Evolutionary conservation across 2,888 invertebrate species (phyloP), one percentile per base, ranked within the genome.

Genomic region (Callimorpha dominula): DNA sequence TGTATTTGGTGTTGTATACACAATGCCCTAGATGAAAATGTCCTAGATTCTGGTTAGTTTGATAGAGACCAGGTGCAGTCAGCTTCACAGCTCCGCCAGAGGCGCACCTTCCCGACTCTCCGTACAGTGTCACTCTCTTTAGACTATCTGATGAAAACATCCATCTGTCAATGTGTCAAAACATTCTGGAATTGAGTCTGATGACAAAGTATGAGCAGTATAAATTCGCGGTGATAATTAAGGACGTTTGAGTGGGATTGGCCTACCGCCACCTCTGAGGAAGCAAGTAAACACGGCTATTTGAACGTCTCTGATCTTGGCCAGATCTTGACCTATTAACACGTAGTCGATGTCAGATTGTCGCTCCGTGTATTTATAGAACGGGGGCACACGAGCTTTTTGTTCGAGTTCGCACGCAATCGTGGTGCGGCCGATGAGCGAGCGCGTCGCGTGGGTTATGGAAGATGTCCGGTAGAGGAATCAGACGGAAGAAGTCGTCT

Each of bases 401-500:
- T 88, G 89, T 87, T 81, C 81, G 88, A 87, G 90, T 88, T 85
- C 86, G 84, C 87, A 86, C 84, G 86, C 86, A 86, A 81, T 83
- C 88, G 89, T 82, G 86, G 85, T 78, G 81, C 86, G 84, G 85
- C 82, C 83, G 86, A 85, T 89, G 89, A 86, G 86, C 88, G 80
- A 82, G 82, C 83, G 85, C 83, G 85, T 86, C 85, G 87, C 86
- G 87, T 85, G 88, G 85, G 74, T 83, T 83, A 86, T 88, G 80
- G 83, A 91, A 86, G 85, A 97, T 97, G 97, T 97, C 98, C 86
- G 97, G 98, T 83, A 97, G 98, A 87, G 98, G 98, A 67, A 98
- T 98, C 83, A 96, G 98, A 84, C 97, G 98, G 86, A 99, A 98
- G 96, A 99, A 99, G 94, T 98, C 98, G 65, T 97, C 98, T 84